These are phyloP conservation scores for Luidia sarsii DNA, from an alignment of 53 echinoderm and acorn worm species.

Conservation along the genomic window DNA sequence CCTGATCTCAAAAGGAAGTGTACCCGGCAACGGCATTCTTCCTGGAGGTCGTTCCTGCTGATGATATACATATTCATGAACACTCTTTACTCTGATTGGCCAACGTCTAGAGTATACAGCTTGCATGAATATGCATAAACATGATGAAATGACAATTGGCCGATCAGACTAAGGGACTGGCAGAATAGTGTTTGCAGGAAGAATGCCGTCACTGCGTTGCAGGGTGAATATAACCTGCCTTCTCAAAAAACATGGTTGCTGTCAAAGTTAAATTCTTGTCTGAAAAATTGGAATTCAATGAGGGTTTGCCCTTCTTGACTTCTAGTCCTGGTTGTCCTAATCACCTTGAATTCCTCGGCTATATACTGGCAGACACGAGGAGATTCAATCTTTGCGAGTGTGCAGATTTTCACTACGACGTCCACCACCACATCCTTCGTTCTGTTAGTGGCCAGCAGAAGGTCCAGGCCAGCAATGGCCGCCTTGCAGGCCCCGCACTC, in stretches of 20 bases:
- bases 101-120: too few species aligned
- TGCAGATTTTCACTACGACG: slow-evolving; percentile 67
- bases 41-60: too few species aligned
- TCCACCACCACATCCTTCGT: slow-evolving; percentile 64
- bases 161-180: too few species aligned
- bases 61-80: too few species aligned
- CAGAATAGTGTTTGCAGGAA: too few species aligned
- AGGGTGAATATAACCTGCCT: background rate
- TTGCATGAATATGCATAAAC: too few species aligned
- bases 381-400: slow-evolving; percentile 58
- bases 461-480: slow-evolving; percentile 37
- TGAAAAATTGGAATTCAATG: background rate
- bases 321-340: too few species aligned
- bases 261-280: background rate
- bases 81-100: too few species aligned
- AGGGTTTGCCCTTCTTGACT: background rate
- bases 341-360: slow-evolving; percentile 72
- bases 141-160: too few species aligned
- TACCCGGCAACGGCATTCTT: too few species aligned
- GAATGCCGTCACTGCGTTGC: too few species aligned
- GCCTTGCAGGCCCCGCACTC: slow-evolving; percentile 73
- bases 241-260: background rate
- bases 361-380: slow-evolving; percentile 69
- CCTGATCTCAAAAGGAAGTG: too few species aligned
- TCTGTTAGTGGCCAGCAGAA: slow-evolving; percentile 45